phyloP scores from a whole-genome alignment of 1,140 invertebrate genomes.

The Drosophila ananassae region DNA sequence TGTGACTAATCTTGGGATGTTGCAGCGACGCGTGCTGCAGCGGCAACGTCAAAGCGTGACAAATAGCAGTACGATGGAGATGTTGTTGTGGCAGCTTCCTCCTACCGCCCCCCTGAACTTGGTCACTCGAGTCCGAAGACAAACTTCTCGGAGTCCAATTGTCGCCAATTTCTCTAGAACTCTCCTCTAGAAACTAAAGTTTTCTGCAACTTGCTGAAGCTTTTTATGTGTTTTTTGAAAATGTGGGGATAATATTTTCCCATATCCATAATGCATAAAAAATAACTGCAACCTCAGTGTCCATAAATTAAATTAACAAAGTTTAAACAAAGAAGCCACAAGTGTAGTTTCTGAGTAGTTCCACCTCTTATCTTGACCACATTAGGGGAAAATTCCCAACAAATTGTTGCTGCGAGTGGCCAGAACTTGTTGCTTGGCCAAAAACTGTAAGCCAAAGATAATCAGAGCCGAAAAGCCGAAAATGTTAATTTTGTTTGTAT shows the following conservation, averaged over 20 bases:
- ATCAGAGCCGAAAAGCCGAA: constrained; percentile 22
- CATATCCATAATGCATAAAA: not conserved
- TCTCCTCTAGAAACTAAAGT: not conserved
- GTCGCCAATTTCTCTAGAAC: not conserved
- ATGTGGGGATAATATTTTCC: not conserved
- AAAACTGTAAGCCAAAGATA: constrained; percentile 19
- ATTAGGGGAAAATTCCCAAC: constrained; percentile 40
- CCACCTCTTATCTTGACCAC: constrained; percentile 1
- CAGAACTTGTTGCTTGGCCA: constrained; percentile 44
- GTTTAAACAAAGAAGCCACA: not conserved
- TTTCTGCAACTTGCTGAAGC: not conserved
- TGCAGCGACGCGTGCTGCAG: constrained; percentile 48
- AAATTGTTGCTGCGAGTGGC: constrained; percentile 14
- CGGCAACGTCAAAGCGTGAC: constrained; percentile 70
- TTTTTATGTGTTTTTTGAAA: not conserved
- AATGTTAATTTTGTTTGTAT: constrained; percentile 38
- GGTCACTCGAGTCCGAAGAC: not conserved
- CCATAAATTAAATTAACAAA: not conserved
- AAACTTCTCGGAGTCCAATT: constrained; percentile 20
- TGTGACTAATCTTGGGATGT: constrained; percentile 45
- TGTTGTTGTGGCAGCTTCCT: constrained; percentile 8
- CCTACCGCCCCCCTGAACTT: not conserved
- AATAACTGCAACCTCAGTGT: not conserved
- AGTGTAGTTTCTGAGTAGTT: not conserved
- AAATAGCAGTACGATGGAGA: constrained; percentile 55